phyloP scores from a whole-genome alignment of 2,888 invertebrate species.

The Linnaemya tessellans region DNA sequence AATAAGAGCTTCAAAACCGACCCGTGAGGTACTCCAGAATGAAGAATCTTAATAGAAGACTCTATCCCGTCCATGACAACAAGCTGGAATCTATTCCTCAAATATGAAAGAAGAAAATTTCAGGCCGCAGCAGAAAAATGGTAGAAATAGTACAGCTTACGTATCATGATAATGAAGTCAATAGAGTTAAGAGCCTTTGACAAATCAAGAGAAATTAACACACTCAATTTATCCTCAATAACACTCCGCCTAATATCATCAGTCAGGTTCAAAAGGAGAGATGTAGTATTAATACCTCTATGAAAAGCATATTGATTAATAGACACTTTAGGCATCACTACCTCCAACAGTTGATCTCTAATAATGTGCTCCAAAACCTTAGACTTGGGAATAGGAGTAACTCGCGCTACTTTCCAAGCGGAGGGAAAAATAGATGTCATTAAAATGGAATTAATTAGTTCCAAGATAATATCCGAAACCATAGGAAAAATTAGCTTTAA shows the following conservation, averaged over 20 bases:
- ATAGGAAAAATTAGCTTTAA: not conserved
- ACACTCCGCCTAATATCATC: not conserved
- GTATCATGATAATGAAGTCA: not conserved
- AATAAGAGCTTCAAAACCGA: not conserved
- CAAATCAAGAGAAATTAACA: conserved; percentile 24
- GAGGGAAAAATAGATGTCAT: conserved; percentile 6
- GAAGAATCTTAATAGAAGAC: too few relatives aligned
- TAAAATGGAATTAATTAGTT: too few relatives aligned
- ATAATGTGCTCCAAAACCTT: not conserved
- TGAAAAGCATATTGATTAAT: not conserved
- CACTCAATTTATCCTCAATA: not conserved
- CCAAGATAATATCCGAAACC: too few relatives aligned
- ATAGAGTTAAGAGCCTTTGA: conserved; percentile 31
- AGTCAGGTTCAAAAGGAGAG: not conserved
- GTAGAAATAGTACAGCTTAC: not conserved
- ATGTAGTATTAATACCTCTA: too few relatives aligned
- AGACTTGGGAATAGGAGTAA: conserved; percentile 9
- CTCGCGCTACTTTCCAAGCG: not conserved
- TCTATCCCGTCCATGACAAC: not conserved
- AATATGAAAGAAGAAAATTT: not conserved
- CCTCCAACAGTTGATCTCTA: not conserved
- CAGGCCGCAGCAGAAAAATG: not conserved
- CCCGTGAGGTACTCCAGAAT: not conserved
- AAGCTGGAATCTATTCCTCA: not conserved
- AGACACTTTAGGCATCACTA: not conserved